Evolutionary conservation across 35 echinoderm and acorn worm genomes (phyloP).

Genomic region (Heliocidaris erythrogramma): DNA sequence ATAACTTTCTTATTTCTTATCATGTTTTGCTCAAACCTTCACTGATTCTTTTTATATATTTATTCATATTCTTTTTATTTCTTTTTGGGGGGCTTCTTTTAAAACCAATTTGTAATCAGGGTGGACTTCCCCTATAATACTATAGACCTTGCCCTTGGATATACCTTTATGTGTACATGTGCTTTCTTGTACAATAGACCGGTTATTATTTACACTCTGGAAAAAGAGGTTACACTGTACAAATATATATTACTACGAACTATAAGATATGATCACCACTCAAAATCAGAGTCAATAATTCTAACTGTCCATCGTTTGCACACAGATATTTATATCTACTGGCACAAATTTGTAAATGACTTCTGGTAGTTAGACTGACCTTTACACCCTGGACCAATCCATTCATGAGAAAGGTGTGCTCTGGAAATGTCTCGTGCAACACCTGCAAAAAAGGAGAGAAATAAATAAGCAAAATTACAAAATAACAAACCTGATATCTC

Average conservation of each 20-base stretch:
- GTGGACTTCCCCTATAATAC: no score
- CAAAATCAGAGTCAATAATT: background rate
- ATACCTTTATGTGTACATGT: no score
- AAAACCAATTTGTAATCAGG: no score
- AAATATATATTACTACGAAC: background rate
- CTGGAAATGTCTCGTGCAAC: constrained; percentile 87
- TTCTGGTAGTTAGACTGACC: constrained; percentile 49
- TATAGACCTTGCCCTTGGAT: no score
- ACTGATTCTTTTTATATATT: no score
- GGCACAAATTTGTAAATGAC: background rate
- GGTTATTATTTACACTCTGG: no score
- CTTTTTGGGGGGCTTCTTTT: no score
- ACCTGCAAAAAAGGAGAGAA: constrained; percentile 63
- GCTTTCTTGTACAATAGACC: no score
- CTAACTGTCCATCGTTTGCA: background rate
- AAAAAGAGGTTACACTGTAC: background rate
- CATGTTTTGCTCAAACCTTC: no score
- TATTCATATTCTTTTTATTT: no score
- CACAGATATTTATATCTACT: background rate
- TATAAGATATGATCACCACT: background rate
- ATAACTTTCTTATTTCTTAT: no score
- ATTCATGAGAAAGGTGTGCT: constrained; percentile 99
- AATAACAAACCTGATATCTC: no score
- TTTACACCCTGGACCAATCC: constrained; percentile 98
- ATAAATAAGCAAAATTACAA: background rate